phyloP scores from a whole-genome alignment of 1,140 invertebrate species.

The Metaphire vulgaris region DNA sequence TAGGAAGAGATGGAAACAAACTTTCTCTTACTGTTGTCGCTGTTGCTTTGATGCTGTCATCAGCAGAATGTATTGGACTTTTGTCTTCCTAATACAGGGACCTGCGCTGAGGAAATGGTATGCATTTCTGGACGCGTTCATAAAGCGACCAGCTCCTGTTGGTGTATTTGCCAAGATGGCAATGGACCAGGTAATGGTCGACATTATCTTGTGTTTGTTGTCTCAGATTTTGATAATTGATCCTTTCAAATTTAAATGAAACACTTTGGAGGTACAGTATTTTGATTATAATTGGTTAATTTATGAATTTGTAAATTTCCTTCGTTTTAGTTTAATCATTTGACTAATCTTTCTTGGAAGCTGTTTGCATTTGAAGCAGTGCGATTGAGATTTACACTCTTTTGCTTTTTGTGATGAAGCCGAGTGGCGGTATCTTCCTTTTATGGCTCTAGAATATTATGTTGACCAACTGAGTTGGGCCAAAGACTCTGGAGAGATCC shows the following conservation, averaged over 20 bases:
- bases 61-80: not conserved
- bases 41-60: not conserved
- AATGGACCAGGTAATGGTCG: constrained; percentile 9
- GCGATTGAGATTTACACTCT: no score
- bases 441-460: no score
- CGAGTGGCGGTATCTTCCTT: no score
- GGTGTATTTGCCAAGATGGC: constrained; percentile 6
- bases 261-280: not conserved
- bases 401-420: no score
- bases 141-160: constrained; percentile 5
- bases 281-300: not conserved
- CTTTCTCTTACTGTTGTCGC: not conserved
- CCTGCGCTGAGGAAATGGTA: constrained; percentile 10
- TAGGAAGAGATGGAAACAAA: not conserved
- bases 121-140: constrained; percentile 5
- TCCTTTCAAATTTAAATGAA: not conserved
- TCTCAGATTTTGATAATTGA: no score
- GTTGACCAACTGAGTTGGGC: no score
- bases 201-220: no score
- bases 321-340: not conserved
- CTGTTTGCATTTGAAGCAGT: no score
- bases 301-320: not conserved
- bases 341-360: not conserved
- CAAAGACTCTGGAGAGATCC: no score
- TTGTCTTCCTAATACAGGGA: not conserved